These are phyloP conservation scores for Pyrocoelia pectoralis DNA, from an alignment of 2,888 invertebrate genomes.

Conservation along the genomic window DNA sequence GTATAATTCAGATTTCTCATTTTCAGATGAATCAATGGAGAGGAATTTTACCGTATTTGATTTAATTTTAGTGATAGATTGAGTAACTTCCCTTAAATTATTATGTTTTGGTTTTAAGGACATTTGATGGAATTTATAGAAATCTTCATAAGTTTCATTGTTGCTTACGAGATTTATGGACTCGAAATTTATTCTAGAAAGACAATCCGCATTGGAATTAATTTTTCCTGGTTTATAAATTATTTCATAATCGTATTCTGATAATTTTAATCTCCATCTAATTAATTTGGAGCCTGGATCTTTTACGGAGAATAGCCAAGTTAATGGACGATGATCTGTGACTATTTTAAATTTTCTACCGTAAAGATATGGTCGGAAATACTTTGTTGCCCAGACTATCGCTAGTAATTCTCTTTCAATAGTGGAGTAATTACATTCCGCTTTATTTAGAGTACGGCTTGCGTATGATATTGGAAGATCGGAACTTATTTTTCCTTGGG, in stretches of 20 bases:
- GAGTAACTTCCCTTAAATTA: too few relatives aligned
- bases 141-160: neutral
- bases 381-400: too few relatives aligned
- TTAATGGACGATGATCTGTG: neutral
- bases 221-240: too few relatives aligned
- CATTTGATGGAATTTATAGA: slow-evolving; percentile 1
- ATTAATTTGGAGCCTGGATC: too few relatives aligned
- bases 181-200: neutral
- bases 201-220: neutral
- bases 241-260: neutral
- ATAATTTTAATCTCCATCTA: too few relatives aligned
- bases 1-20: too few relatives aligned
- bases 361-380: too few relatives aligned
- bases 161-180: neutral
- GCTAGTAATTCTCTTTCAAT: too few relatives aligned
- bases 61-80: neutral
- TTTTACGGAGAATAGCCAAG: too few relatives aligned
- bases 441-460: slow-evolving; percentile 2
- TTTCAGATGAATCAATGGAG: neutral
- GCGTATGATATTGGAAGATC: too few relatives aligned
- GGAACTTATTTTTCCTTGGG: slow-evolving; percentile 4
- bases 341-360: neutral
- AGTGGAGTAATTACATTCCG: neutral
- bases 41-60: neutral
- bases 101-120: neutral